These are phyloP conservation scores for Aphodius granarius DNA, from an alignment of 2,888 invertebrate genomes.

Conservation along the genomic window DNA sequence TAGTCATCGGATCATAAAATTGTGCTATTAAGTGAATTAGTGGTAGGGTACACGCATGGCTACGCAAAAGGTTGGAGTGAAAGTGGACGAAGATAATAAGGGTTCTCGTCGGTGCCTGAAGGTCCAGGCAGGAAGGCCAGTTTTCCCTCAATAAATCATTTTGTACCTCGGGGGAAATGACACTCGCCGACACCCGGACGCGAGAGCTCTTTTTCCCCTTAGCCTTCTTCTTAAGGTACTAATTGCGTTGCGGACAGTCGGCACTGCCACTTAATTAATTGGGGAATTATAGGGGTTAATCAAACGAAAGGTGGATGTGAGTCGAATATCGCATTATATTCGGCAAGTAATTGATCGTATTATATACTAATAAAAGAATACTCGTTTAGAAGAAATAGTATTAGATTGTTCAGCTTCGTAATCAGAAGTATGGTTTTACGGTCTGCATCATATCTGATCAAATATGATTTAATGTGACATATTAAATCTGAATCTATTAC, in stretches of 20 bases:
- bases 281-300: neutral
- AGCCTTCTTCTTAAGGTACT: neutral
- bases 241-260: neutral
- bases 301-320: neutral
- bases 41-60: neutral
- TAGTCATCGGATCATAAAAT: neutral
- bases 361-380: neutral
- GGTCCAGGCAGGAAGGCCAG: neutral
- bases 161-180: neutral
- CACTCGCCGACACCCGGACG: neutral
- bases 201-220: neutral
- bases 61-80: neutral
- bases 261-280: neutral
- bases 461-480: too few relatives aligned
- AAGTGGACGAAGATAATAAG: neutral
- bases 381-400: too few relatives aligned
- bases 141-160: neutral
- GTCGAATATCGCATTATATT: neutral
- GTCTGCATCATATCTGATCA: too few relatives aligned
- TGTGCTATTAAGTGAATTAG: neutral
- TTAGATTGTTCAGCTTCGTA: too few relatives aligned
- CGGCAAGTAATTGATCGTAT: neutral
- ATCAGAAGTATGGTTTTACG: too few relatives aligned
- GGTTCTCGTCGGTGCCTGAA: neutral
- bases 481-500: too few relatives aligned